These are phyloP conservation scores for Lepus oiostolus DNA, from an alignment of 2,797 vertebrate species.

Conservation along the genomic window DNA sequence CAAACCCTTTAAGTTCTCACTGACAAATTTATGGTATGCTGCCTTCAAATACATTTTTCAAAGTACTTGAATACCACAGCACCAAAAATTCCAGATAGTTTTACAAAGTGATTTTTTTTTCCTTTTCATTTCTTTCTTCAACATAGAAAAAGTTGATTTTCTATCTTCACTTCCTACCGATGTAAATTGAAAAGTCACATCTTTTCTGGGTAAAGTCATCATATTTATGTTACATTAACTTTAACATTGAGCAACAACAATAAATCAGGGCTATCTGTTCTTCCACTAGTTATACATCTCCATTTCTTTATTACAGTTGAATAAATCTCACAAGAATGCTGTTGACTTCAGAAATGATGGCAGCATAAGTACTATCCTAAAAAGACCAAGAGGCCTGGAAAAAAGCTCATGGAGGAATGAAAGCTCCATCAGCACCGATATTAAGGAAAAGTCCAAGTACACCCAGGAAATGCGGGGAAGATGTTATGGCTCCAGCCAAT, in stretches of 20 bases:
- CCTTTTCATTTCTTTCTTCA: constrained; percentile 2
- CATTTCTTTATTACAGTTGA: background rate
- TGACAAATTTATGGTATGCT: background rate
- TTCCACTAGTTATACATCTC: background rate
- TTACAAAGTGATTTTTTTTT: background rate
- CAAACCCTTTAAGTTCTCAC: background rate
- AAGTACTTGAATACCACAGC: background rate
- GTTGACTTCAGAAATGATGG: background rate
- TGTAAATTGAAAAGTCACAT: constrained; percentile 18
- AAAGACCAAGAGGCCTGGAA: background rate
- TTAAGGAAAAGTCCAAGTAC: background rate
- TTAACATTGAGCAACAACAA: background rate
- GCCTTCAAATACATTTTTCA: background rate
- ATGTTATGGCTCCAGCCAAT: background rate
- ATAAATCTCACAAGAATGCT: background rate
- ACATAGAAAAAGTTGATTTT: constrained; percentile 31
- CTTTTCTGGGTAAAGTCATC: background rate
- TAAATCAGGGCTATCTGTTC: background rate
- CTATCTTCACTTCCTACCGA: background rate
- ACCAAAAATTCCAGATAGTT: background rate
- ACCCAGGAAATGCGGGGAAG: background rate
- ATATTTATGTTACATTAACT: background rate
- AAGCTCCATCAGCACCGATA: background rate
- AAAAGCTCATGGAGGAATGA: background rate
- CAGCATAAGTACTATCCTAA: background rate